phyloP scores from a whole-genome alignment of 2,797 vertebrate genomes.

The Saxicola maurus region DNA sequence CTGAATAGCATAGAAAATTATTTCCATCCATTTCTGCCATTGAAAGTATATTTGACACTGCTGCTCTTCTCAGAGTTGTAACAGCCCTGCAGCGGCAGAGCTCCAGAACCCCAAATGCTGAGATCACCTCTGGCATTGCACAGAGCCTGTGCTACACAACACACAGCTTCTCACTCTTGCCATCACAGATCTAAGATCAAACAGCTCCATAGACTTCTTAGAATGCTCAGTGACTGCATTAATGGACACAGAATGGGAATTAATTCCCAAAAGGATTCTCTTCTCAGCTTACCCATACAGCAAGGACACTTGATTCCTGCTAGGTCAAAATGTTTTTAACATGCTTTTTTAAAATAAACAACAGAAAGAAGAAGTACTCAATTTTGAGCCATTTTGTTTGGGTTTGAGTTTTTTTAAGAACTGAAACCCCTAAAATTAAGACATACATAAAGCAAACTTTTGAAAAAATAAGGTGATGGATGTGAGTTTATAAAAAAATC shows the following conservation, averaged over 20 bases:
- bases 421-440: not conserved
- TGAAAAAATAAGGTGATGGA: not conserved
- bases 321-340: not conserved
- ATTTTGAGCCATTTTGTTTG: not conserved
- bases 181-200: not conserved
- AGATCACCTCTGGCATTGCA: not conserved
- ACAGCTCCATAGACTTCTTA: not conserved
- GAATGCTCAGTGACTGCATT: not conserved
- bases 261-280: not conserved
- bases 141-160: not conserved
- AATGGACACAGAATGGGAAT: not conserved
- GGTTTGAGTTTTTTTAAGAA: not conserved
- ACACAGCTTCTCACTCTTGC: not conserved
- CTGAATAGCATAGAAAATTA: not conserved
- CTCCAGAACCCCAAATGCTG: not conserved
- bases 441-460: not conserved
- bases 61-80: not conserved
- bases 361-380: not conserved
- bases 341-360: not conserved
- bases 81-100: not conserved
- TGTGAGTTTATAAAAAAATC: not conserved
- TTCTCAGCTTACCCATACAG: not conserved
- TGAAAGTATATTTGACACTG: not conserved
- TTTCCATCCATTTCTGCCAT: not conserved
- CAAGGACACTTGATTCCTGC: not conserved